A percentile compares a stretch with the other conserved stretches of the same genome.
These are phyloP conservation scores for Rhyacichthys aspro DNA, from an alignment of 2,797 vertebrate genomes.

Conservation along the genomic window DNA sequence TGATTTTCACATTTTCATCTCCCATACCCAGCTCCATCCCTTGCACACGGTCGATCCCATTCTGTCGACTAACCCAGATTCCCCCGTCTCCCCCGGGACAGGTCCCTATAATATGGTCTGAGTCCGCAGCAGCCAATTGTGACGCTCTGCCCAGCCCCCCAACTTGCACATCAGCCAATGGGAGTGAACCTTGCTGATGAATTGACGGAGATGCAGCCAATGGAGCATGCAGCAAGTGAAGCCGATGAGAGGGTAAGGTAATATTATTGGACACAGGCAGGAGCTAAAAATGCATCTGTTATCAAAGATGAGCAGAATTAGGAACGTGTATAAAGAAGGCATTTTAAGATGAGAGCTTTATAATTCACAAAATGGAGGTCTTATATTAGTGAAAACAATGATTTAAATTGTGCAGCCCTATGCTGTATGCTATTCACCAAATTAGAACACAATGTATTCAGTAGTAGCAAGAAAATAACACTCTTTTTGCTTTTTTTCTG, in stretches of 20 bases:
- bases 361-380: too few species aligned
- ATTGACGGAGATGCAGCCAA: constrained; percentile 19
- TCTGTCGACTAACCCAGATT: constrained; percentile 45
- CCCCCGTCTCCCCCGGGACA: constrained; percentile 21
- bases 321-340: background rate
- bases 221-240: constrained; percentile 6
- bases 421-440: too few species aligned
- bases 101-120: constrained; percentile 39
- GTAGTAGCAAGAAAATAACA: too few species aligned
- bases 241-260: constrained; percentile 14
- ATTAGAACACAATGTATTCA: too few species aligned
- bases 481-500: too few species aligned
- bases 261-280: constrained; percentile 5
- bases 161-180: constrained; percentile 20
- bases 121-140: constrained; percentile 37
- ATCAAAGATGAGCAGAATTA: background rate
- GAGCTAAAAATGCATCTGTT: constrained; percentile 10
- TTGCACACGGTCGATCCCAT: constrained; percentile 14
- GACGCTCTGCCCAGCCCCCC: constrained; percentile 4
- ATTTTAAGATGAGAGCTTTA: background rate
- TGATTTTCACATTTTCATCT: constrained; percentile 1
- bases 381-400: too few species aligned
- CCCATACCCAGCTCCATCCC: constrained; percentile 1
- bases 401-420: too few species aligned
- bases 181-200: constrained; percentile 1